Evolutionary conservation across 2,113 vertebrate species (phyloP).

Genomic region (Eclectus roratus): DNA sequence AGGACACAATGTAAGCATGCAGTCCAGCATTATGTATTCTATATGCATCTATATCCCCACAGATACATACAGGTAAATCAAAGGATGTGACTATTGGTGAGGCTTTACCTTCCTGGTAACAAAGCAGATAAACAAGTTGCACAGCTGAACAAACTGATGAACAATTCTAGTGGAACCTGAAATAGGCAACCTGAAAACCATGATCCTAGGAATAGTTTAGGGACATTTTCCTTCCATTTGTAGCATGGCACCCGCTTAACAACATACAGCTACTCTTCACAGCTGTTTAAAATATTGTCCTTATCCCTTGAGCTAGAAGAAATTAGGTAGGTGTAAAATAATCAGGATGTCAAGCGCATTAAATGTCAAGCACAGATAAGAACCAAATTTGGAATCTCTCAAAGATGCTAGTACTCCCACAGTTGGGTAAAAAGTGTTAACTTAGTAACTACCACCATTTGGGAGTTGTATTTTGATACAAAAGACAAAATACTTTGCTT

Average conservation of each 20-base stretch:
- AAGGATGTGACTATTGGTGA: background rate
- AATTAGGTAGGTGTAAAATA: constrained; percentile 62
- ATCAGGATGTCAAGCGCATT: constrained; percentile 56
- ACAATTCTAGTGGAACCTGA: background rate
- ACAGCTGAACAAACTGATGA: background rate
- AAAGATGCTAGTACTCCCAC: constrained; percentile 50
- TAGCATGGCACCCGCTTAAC: background rate
- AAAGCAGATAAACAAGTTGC: background rate
- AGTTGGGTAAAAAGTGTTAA: constrained; percentile 32
- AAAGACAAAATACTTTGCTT: background rate
- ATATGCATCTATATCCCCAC: background rate
- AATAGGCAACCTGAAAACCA: background rate
- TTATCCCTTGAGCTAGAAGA: constrained; percentile 41
- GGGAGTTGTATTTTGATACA: background rate
- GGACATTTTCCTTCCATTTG: background rate
- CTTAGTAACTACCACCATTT: constrained; percentile 26
- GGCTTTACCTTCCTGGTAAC: background rate
- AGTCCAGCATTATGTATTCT: background rate
- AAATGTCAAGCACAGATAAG: constrained; percentile 65
- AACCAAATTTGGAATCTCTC: constrained; percentile 42
- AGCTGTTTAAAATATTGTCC: constrained; percentile 52
- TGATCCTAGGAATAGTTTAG: background rate
- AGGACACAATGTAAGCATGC: background rate
- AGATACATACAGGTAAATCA: background rate
- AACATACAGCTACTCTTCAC: constrained; percentile 2